Evolutionary conservation across 2,888 invertebrate genomes (phyloP).

Genomic region (Yponomeuta plumbellus): DNA sequence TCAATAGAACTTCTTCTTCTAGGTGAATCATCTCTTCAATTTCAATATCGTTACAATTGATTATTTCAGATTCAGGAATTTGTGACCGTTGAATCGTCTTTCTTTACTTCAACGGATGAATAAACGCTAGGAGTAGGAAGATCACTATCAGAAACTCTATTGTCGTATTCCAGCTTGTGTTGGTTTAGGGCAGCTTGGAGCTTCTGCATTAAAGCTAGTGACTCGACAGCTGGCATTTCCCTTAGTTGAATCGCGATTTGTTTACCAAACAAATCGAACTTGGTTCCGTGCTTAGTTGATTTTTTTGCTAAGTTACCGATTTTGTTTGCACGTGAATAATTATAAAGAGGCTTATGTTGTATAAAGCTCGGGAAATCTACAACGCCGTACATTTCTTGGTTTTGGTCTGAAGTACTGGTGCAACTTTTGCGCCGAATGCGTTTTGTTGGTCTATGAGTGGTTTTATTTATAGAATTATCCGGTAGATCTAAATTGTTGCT

Average conservation of each 20-base stretch:
- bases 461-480: too few relatives aligned
- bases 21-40: neutral
- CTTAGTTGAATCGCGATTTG: neutral
- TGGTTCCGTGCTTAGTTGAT: neutral
- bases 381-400: neutral
- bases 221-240: neutral
- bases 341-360: too few relatives aligned
- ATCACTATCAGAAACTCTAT: neutral
- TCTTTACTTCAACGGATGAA: neutral
- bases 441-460: too few relatives aligned
- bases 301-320: too few relatives aligned
- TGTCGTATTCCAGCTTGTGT: neutral
- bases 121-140: neutral
- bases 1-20: too few relatives aligned
- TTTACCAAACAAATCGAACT: constrained; percentile 7
- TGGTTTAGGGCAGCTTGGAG: neutral
- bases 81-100: neutral
- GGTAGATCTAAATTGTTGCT: too few relatives aligned
- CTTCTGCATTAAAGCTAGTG: neutral
- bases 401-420: too few relatives aligned
- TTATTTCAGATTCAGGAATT: neutral
- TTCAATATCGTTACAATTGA: neutral
- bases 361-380: neutral
- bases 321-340: too few relatives aligned
- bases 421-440: too few relatives aligned